A percentile compares a stretch with the other conserved stretches of the same genome.
phyloP scores from a whole-genome alignment of 1,140 invertebrate species.

The Calephelis virginiensis region DNA sequence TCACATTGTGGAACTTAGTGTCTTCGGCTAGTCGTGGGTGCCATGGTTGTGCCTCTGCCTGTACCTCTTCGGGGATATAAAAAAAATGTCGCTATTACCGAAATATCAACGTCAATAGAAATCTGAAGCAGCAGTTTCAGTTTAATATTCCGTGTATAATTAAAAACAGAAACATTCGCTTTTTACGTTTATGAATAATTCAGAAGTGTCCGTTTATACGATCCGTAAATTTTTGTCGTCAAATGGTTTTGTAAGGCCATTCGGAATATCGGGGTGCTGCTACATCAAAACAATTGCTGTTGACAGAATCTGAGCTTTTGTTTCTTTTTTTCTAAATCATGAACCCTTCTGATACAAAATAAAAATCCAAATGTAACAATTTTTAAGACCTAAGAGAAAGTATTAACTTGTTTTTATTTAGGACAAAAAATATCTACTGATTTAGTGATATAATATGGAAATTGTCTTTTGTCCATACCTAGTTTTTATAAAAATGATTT shows the following conservation, averaged over 20 bases:
- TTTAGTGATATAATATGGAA: too few relatives aligned
- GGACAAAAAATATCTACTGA: too few relatives aligned
- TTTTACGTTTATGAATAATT: slow-evolving; percentile 76
- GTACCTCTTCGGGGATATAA: too few relatives aligned
- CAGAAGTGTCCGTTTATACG: slow-evolving; percentile 70
- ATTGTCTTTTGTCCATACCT: too few relatives aligned
- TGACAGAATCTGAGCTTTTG: not conserved
- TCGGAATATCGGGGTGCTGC: slow-evolving; percentile 8
- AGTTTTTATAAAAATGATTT: too few relatives aligned
- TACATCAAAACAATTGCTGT: slow-evolving; percentile 19
- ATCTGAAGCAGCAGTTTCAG: slow-evolving; percentile 50
- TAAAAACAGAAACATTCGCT: slow-evolving; percentile 76
- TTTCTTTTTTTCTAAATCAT: not conserved
- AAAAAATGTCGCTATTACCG: slow-evolving; percentile 21
- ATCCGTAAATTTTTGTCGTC: slow-evolving; percentile 67
- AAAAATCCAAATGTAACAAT: not conserved
- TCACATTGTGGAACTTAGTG: too few relatives aligned
- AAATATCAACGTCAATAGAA: slow-evolving; percentile 34
- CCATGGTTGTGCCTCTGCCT: too few relatives aligned
- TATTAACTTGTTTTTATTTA: too few relatives aligned
- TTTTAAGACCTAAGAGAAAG: too few relatives aligned
- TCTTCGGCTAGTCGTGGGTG: too few relatives aligned
- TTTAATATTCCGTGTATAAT: slow-evolving; percentile 75
- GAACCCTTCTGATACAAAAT: too few relatives aligned
- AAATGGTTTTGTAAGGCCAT: slow-evolving; percentile 49